Evolutionary conservation across 2,888 invertebrate genomes (phyloP).

Genomic region (Harmothoe impar): DNA sequence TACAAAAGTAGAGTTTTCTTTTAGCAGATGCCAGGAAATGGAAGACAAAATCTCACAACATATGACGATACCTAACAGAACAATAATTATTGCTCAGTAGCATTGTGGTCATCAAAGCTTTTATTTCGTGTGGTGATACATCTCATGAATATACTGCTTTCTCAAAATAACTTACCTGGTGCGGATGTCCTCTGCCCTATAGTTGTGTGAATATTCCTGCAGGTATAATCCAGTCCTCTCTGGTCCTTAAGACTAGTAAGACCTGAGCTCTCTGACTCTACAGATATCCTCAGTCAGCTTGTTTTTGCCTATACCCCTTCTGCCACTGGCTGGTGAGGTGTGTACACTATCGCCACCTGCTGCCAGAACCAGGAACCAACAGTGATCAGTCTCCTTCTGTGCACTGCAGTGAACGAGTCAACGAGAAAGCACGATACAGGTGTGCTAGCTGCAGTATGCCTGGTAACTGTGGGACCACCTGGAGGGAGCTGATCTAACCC

Average conservation of each 20-base stretch:
- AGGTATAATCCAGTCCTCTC: neutral
- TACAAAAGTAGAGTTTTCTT: no score
- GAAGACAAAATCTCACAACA: no score
- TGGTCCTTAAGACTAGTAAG: neutral
- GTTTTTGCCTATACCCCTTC: neutral
- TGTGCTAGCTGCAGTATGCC: no score
- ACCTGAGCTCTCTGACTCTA: neutral
- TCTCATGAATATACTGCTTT: no score
- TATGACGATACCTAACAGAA: no score
- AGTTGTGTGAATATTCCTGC: neutral
- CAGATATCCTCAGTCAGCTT: neutral
- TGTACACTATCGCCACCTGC: conserved; percentile 29
- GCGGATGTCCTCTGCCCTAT: neutral
- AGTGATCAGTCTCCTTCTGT: neutral
- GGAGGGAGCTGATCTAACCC: neutral
- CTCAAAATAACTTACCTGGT: neutral
- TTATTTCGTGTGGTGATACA: no score
- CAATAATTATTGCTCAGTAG: no score
- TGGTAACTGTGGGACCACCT: neutral
- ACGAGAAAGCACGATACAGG: neutral
- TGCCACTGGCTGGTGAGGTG: neutral
- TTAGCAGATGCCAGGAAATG: no score
- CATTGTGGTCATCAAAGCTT: no score
- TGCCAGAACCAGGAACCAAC: neutral
- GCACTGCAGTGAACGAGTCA: no score